Evolutionary conservation across 1,140 invertebrate species (phyloP), one percentile per base, ranked within the genome.

Genomic region (Drosophila hydei): DNA sequence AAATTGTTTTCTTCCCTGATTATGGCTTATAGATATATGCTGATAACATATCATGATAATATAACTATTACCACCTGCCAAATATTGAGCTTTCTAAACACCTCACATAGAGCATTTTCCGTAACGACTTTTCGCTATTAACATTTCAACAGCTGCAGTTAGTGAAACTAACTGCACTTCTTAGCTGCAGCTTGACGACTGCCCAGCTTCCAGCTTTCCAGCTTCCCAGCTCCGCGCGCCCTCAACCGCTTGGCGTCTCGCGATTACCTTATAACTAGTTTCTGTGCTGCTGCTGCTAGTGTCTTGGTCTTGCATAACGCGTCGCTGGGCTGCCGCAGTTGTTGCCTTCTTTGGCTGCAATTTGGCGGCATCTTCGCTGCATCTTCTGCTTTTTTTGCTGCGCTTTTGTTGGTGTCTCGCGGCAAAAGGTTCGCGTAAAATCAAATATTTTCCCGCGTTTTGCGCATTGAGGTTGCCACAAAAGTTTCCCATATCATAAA

Each of bases 401-500:
- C 78, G 55, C 61, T 64, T 67, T 60, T 71, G 62, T 47, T 79
- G 67, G 45, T 60, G 54, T 38, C 47, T 50, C 23, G 47, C 48
- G 72, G 51, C 65, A 71, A 77, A 74, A 71, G 65, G 73, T 81
- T 85, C 55, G 64, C 83, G 45, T 42, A 88, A 64, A 76, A 65
- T 65, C 62, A 65, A 83, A 83, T 83, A 83, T 80, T 87, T 90
- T 90, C 88, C 83, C 88, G 88, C 83, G 88, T 79, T 83, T 78
- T 77, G 63, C 52, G 52, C 73, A 54, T 76, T 72, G 42, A 23
- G 59, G 64, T 74, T 81, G 76, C 81, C 64, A 84, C 73, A 80
- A 72, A 72, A 87, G 73, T 87, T 90, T 90, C 88, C 88, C 88
- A 90, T 90, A 90, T 90, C 88, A 84, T 90, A 88, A 88, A 80